A percentile compares a stretch with the other conserved stretches of the same genome.
These are phyloP conservation scores for Orussus abietinus DNA, from an alignment of 1,140 invertebrate species.

Conservation along the genomic window DNA sequence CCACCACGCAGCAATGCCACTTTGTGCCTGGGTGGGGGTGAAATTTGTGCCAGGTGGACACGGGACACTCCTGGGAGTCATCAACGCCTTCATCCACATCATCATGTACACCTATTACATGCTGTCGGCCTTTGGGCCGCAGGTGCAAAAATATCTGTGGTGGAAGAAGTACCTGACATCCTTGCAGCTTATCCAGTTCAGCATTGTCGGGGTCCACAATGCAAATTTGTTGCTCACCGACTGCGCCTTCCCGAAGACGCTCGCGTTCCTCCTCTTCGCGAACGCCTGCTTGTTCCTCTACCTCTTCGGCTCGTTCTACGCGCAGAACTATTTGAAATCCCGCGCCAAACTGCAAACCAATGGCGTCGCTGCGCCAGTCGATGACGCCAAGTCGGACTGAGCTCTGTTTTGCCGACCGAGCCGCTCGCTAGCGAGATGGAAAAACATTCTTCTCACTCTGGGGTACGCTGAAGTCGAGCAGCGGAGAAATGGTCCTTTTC, in stretches of 20 bases:
- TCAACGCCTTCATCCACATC: slow-evolving; percentile 83
- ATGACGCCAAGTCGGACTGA: too few species aligned
- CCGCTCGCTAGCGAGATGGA: too few species aligned
- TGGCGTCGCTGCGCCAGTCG: too few species aligned
- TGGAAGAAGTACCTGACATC: slow-evolving; percentile 89
- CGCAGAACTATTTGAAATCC: slow-evolving; percentile 74
- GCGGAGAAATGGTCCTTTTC: too few species aligned
- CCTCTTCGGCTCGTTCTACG: slow-evolving; percentile 82
- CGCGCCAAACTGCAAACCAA: too few species aligned
- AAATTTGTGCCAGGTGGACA: slow-evolving; percentile 78
- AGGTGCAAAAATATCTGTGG: slow-evolving; percentile 83
- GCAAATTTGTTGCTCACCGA: slow-evolving; percentile 59
- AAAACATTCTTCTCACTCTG: too few species aligned
- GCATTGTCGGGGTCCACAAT: slow-evolving; percentile 71
- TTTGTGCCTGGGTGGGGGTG: slow-evolving; percentile 79
- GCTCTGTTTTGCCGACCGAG: too few species aligned
- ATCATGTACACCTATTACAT: slow-evolving; percentile 86
- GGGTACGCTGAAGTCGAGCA: too few species aligned
- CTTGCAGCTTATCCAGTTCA: slow-evolving; percentile 83
- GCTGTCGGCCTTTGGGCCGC: slow-evolving; percentile 74
- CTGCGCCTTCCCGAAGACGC: slow-evolving; percentile 65
- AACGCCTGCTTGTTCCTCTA: slow-evolving; percentile 79
- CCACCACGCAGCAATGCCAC: slow-evolving; percentile 69
- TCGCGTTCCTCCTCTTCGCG: slow-evolving; percentile 64
- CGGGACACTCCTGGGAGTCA: slow-evolving; percentile 73